Conservation (phyloP, 2,797 vertebrate genomes). For the Tapirus indicus region DNA sequence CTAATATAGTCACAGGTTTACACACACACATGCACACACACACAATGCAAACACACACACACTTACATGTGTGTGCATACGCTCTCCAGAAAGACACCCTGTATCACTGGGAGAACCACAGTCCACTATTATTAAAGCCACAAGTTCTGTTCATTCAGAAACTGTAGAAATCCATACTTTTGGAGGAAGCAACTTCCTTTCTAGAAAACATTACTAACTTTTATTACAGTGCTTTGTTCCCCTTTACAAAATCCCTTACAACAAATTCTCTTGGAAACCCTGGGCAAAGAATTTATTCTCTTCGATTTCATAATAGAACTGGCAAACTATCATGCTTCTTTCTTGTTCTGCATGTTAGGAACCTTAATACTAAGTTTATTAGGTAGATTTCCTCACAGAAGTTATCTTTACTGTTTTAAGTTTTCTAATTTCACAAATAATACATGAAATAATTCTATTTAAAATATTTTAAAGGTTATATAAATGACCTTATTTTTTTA, state of each 20-base stretch:
- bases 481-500: neutral
- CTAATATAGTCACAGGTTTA: neutral
- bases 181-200: neutral
- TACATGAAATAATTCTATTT: no score
- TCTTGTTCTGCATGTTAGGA: neutral
- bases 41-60: neutral
- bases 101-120: neutral
- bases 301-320: neutral
- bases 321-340: neutral
- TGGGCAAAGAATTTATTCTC: neutral
- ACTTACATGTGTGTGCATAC: rapidly evolving
- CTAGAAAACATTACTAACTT: neutral
- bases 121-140: neutral
- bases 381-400: neutral
- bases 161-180: neutral
- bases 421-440: no score
- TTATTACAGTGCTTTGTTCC: neutral
- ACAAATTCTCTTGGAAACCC: neutral
- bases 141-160: neutral
- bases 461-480: neutral
- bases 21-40: no score
- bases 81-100: neutral
- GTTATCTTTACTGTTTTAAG: neutral
- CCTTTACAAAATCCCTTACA: neutral
- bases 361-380: neutral